Conservation (phyloP, 2,113 vertebrate genomes). For the Cervus canadensis region DNA sequence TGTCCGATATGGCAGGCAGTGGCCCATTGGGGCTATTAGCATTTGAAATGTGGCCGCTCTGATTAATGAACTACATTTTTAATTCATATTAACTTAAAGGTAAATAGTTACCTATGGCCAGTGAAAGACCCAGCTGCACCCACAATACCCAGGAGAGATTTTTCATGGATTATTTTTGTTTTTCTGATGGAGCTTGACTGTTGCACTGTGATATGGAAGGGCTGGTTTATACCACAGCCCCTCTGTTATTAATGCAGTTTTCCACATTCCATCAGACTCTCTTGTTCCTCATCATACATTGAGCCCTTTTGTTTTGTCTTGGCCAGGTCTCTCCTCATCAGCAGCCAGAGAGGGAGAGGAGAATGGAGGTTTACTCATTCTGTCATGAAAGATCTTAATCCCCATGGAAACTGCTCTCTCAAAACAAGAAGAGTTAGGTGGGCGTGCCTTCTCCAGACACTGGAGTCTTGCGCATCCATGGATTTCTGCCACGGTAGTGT, state of each 20-base stretch:
- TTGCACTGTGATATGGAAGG: fast-evolving
- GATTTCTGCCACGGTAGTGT: fast-evolving
- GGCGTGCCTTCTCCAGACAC: fast-evolving
- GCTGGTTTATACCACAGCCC: background rate
- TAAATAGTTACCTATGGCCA: background rate
- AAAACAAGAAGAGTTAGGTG: background rate
- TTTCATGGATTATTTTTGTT: background rate
- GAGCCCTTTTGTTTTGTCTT: background rate
- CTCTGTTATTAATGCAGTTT: no score
- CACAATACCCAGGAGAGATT: background rate
- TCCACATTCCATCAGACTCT: background rate
- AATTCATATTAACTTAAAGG: background rate
- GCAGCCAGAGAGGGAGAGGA: background rate
- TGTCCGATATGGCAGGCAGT: background rate
- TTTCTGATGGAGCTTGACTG: background rate
- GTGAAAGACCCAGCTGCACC: background rate
- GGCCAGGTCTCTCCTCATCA: background rate
- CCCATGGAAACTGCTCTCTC: background rate
- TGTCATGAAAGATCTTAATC: background rate
- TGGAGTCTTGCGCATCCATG: fast-evolving
- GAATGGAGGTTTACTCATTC: background rate
- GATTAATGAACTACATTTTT: background rate
- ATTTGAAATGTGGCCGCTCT: background rate
- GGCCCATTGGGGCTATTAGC: background rate
- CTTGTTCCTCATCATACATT: background rate